Base-by-base conservation (phyloP, 2,888 invertebrate species). In the Scaptomyza reducta region DNA sequence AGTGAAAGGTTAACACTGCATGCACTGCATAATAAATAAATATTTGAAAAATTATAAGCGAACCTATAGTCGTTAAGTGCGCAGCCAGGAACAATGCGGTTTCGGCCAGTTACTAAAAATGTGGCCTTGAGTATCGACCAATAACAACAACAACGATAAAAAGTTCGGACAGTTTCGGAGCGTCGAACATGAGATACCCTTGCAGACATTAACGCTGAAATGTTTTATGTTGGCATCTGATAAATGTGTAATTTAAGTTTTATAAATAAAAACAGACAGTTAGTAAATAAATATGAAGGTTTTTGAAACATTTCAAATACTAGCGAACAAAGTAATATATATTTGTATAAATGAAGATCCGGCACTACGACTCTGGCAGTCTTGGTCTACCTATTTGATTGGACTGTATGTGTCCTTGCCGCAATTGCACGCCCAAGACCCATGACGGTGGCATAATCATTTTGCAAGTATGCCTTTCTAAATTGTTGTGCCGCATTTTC, bases 401-500 rank as follows among this genome's bases (percentile, higher is more conserved):
- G 44, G 56, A 46, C 47, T 63, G 57, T 64, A 59, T 60, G 62
- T 65, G 71, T 64, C 79, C 77, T 71, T 79, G 66, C 41, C 45
- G 31, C 45, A 55, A 35, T 44, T 59, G 57, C 68, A 70, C 64
- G 61, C 57, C 75, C 81, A 78, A 70, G 62, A 64, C 59, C 64
- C 60, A 64, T 66, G 54, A 53, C 45, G 73, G 50, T 61, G 53
- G 67, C 57, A 60, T 62, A 66, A 64, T 51, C 59, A 78, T 57
- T 77, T 54, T 66, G 69, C 67, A 74, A 63, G 60, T 64, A 40
- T 65, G 59, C 84, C 81, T 81, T 84, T 84, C 84, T 84, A 81
- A 83, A 77, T 61, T 61, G 31, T 41, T 55, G 45, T 38, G 16
- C 38, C 44, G 66, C 60, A 63, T 22, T 29, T 47, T 45, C 41